These are phyloP conservation scores for Musca vetustissima DNA, from an alignment of 1,140 invertebrate species.

Conservation along the genomic window DNA sequence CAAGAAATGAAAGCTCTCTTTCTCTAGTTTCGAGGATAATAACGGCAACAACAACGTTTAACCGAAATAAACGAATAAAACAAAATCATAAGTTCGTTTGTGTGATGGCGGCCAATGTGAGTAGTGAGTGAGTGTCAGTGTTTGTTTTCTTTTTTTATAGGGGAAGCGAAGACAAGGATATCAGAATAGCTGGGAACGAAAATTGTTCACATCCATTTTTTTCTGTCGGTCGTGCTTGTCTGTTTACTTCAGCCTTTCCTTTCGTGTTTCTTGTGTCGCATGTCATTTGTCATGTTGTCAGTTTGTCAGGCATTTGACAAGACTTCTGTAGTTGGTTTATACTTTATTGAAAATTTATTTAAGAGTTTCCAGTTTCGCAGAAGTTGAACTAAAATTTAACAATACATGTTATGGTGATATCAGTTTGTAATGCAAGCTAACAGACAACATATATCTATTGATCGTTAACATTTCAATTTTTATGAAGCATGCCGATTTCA, in stretches of 20 bases:
- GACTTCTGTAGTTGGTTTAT: slow-evolving; percentile 19
- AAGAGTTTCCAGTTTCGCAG: not conserved
- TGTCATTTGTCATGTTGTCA: slow-evolving; percentile 22
- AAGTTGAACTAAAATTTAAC: too few relatives aligned
- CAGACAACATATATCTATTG: too few relatives aligned
- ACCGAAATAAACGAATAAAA: not conserved
- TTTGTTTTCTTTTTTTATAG: too few relatives aligned
- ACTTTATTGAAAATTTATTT: slow-evolving; percentile 18
- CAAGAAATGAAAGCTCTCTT: not conserved
- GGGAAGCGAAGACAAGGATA: not conserved
- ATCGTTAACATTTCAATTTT: too few relatives aligned
- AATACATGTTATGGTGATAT: too few relatives aligned
- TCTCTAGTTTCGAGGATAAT: too few relatives aligned
- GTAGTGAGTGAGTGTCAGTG: too few relatives aligned
- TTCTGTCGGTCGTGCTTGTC: not conserved
- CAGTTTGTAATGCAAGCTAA: too few relatives aligned
- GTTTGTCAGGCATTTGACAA: slow-evolving; percentile 21
- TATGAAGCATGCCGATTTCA: too few relatives aligned
- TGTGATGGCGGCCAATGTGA: too few relatives aligned
- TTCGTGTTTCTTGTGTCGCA: slow-evolving; percentile 1
- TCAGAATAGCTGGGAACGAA: not conserved
- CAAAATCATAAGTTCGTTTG: too few relatives aligned
- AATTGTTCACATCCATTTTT: slow-evolving; percentile 9
- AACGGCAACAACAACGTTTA: not conserved
- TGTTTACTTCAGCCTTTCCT: not conserved